Base-by-base conservation (phyloP, 2,888 invertebrate species). In the Adelognathus sp. region DNA sequence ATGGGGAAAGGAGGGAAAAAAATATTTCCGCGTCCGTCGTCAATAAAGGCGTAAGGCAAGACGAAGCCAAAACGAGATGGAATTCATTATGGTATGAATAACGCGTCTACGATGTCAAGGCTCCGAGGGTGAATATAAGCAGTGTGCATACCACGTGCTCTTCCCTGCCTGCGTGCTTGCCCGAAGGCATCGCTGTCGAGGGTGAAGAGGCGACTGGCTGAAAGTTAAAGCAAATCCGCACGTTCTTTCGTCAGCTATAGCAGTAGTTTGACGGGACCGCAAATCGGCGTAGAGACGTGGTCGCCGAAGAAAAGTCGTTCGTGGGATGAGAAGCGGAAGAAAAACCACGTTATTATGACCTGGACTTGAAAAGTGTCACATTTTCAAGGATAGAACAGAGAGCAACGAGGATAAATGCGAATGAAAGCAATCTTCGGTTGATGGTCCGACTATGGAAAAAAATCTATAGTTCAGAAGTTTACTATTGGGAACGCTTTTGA, bases 71-170 rank as follows among this genome's bases (percentile, higher is more conserved):
- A 78, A 83, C 84, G 82, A 85, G 86, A 87, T 87, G 86, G 88
- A 90, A 90, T 90, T 90, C 89, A 89, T 90, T 89, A 90, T 88
- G 89, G 88, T 90, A 90, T 90, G 90, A 90, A 89, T 90, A 90
- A 90, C 88, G 89, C 89, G 90, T 90, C 89, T 89, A 89, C 89
- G 89, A 90, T 89, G 90, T 89, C 89, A 90, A 90, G 90, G 89
- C 88, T 89, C 88, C 85, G 84, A 27, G 54, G 56, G 66, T 52
- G n/a, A n/a, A n/a, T n/a, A 61, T 70, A 63, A 60, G 75, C 75
- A 79, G 60, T 61, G 70, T 58, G 72, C 75, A 71, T 72, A 75
- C 71, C 70, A 67, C 60, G 64, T 31, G 66, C 61, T 58, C n/a
- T 64, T 50, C 52, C 72, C 63, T 61, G 60, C 39, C 11, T 60